Evolutionary conservation across 2,888 invertebrate species (phyloP).

Genomic region (Abrostola triplasia): DNA sequence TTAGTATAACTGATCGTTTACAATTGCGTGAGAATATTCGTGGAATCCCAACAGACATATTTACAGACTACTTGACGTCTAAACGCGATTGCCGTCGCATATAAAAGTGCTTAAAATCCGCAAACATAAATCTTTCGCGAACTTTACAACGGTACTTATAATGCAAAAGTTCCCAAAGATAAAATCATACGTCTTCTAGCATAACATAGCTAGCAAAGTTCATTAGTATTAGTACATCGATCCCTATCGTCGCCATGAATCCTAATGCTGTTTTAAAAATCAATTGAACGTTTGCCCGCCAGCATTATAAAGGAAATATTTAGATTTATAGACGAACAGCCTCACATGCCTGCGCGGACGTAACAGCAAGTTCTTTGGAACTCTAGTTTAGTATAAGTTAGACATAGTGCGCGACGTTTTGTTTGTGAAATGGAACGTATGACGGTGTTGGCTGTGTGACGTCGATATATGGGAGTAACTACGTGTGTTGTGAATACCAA

Average conservation of each 20-base stretch:
- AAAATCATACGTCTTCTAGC: constrained; percentile 27
- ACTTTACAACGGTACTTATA: constrained; percentile 29
- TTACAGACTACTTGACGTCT: constrained; percentile 28
- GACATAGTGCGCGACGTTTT: constrained; percentile 19
- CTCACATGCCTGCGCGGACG: constrained; percentile 30
- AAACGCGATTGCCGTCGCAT: constrained; percentile 22
- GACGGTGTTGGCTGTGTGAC: neutral
- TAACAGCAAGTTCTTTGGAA: constrained; percentile 38
- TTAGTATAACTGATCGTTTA: constrained; percentile 31
- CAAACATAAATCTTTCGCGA: constrained; percentile 23
- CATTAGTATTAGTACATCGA: constrained; percentile 54
- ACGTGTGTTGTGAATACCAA: neutral
- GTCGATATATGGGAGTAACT: neutral
- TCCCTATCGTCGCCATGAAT: constrained; percentile 41
- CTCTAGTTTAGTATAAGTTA: constrained; percentile 21
- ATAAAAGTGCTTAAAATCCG: constrained; percentile 22
- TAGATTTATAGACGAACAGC: constrained; percentile 35
- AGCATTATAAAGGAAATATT: constrained; percentile 27
- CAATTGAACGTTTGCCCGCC: constrained; percentile 48
- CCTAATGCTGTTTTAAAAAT: constrained; percentile 52
- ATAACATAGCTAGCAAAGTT: constrained; percentile 24
- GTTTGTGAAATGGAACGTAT: constrained; percentile 30
- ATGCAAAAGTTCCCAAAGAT: constrained; percentile 24
- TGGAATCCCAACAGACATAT: constrained; percentile 15
- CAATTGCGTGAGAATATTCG: constrained; percentile 28